phyloP scores from a whole-genome alignment of 2,113 vertebrate species.

The Clinocottus analis region DNA sequence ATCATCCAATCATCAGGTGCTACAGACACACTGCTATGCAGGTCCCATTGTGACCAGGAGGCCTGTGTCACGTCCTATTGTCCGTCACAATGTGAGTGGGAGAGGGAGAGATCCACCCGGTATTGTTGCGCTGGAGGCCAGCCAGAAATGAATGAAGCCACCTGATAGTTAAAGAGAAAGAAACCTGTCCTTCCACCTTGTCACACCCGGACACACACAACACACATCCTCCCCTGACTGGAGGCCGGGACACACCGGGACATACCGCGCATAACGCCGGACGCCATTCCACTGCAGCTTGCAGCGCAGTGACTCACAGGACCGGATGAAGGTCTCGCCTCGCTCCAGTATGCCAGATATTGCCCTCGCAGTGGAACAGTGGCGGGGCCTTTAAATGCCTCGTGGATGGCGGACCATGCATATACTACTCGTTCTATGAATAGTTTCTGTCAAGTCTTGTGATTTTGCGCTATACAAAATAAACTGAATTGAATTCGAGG shows the following conservation, averaged over 20 bases:
- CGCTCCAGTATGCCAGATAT: conserved; percentile 8
- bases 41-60: conserved; percentile 13
- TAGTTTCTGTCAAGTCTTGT: no score
- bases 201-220: conserved; percentile 49
- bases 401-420: no score
- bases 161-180: conserved; percentile 30
- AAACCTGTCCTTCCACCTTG: conserved; percentile 64
- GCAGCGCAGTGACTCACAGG: conserved; percentile 23
- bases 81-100: conserved; percentile 5
- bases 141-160: conserved; percentile 38
- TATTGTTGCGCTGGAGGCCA: conserved; percentile 42
- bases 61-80: not conserved
- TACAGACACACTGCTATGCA: conserved; percentile 14
- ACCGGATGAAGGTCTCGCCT: conserved; percentile 36
- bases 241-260: not conserved
- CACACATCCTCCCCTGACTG: not conserved
- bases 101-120: conserved; percentile 31
- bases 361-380: not conserved
- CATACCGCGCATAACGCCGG: conserved; percentile 48
- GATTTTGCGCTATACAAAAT: no score
- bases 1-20: not conserved
- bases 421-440: no score
- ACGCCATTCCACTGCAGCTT: conserved; percentile 17
- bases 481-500: no score
- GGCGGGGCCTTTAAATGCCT: not conserved